Conservation (phyloP, 64 coral and sea anemone species). For the Platygyra sinensis region DNA sequence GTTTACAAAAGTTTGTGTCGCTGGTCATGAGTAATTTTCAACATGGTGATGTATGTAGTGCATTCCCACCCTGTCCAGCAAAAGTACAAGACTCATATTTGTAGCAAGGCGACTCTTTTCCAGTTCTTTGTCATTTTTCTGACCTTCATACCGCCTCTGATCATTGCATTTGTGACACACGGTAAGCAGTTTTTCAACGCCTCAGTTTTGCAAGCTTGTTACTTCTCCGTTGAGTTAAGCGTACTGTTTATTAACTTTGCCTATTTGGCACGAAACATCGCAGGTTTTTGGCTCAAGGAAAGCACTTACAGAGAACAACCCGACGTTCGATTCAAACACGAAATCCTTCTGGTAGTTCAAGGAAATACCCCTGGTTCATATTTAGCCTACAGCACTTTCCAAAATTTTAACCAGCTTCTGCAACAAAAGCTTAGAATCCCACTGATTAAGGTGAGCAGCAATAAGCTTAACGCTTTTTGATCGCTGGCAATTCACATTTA, state of each 20-base stretch:
- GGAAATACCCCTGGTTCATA: constrained; percentile 81
- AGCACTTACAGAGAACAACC: constrained; percentile 92
- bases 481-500: too few species aligned
- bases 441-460: constrained; percentile 71
- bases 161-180: constrained; percentile 89
- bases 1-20: constrained; percentile 28
- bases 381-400: constrained; percentile 95
- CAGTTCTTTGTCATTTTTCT: constrained; percentile 89
- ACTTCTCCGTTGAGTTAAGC: neutral
- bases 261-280: neutral
- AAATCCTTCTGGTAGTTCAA: constrained; percentile 81
- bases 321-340: constrained; percentile 87
- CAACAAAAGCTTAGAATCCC: constrained; percentile 89
- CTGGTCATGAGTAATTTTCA: neutral
- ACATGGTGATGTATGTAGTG: constrained; percentile 99
- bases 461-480: neutral
- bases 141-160: constrained; percentile 88
- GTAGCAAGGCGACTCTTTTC: constrained; percentile 91
- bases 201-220: neutral
- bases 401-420: constrained; percentile 94
- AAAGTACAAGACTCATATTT: constrained; percentile 93
- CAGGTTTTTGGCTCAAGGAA: constrained; percentile 99
- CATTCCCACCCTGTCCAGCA: constrained; percentile 86
- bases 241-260: neutral
- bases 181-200: constrained; percentile 44